Evolutionary conservation across 2,797 vertebrate genomes (phyloP).

Genomic region (Hemitrygon akajei): DNA sequence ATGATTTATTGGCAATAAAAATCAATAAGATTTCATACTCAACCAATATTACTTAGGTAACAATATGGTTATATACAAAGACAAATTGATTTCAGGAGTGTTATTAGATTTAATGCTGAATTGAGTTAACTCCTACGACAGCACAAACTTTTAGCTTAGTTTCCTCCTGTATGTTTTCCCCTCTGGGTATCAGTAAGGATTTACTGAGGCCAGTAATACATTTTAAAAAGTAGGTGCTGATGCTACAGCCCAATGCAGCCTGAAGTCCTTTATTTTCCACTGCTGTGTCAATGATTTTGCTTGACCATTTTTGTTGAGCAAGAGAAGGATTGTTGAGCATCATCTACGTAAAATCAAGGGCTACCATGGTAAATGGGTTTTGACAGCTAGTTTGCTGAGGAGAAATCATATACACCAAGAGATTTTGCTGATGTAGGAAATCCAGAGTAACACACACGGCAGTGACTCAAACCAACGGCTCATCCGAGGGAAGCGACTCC

Average conservation of each 20-base stretch:
- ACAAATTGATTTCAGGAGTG: constrained; percentile 2
- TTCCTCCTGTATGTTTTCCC: not conserved
- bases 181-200: not conserved
- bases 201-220: not conserved
- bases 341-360: not conserved
- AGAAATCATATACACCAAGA: too few species aligned
- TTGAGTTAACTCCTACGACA: not conserved
- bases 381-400: not conserved
- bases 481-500: too few species aligned
- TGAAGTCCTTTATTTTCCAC: not conserved
- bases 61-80: not conserved
- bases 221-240: not conserved
- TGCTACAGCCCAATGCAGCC: not conserved
- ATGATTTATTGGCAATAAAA: constrained; percentile 13
- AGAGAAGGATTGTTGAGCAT: not conserved
- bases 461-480: too few species aligned
- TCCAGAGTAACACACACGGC: too few species aligned
- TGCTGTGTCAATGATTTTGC: not conserved
- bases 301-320: not conserved
- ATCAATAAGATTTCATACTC: constrained; percentile 26
- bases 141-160: constrained; percentile 1
- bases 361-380: not conserved
- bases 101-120: not conserved
- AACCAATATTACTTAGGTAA: not conserved
- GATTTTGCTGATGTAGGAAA: too few species aligned